These are phyloP conservation scores for Osmoderma eremita DNA, from an alignment of 2,888 invertebrate species.

Conservation along the genomic window DNA sequence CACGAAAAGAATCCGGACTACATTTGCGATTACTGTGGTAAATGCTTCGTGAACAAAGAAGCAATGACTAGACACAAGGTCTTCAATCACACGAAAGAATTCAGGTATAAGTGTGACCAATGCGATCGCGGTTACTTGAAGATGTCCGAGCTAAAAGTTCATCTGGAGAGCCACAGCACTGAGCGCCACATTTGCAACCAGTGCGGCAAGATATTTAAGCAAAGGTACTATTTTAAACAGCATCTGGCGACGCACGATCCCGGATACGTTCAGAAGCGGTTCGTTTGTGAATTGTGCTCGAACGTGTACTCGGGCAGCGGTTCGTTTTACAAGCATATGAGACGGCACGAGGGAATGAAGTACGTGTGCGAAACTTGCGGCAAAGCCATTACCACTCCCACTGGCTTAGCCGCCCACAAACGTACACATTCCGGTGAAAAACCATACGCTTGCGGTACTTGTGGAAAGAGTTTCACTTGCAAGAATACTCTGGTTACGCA, in stretches of 20 bases:
- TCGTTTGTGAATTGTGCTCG: constrained; percentile 33
- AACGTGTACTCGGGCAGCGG: constrained; percentile 21
- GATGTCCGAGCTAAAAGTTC: too few relatives aligned
- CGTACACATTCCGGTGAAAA: constrained; percentile 77
- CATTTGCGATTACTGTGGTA: too few relatives aligned
- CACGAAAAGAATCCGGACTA: too few relatives aligned
- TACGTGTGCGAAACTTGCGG: constrained; percentile 44
- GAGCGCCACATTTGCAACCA: not conserved
- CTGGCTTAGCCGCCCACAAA: constrained; percentile 77
- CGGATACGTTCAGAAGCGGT: not conserved
- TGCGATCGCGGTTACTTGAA: constrained; percentile 26
- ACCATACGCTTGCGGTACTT: constrained; percentile 71
- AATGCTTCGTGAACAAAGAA: too few relatives aligned
- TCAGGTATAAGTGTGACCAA: constrained; percentile 49
- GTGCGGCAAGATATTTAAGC: constrained; percentile 37
- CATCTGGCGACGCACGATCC: not conserved
- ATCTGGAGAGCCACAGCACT: too few relatives aligned
- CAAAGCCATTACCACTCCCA: constrained; percentile 65
- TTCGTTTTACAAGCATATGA: constrained; percentile 21
- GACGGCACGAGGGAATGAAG: not conserved
- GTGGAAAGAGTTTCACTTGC: constrained; percentile 69
- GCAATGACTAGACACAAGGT: constrained; percentile 16
- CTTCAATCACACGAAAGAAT: constrained; percentile 56
- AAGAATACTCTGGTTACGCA: not conserved
- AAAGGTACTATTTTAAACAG: not conserved